Conservation (phyloP, 1,140 invertebrate genomes). For the Hycleus cichorii region DNA sequence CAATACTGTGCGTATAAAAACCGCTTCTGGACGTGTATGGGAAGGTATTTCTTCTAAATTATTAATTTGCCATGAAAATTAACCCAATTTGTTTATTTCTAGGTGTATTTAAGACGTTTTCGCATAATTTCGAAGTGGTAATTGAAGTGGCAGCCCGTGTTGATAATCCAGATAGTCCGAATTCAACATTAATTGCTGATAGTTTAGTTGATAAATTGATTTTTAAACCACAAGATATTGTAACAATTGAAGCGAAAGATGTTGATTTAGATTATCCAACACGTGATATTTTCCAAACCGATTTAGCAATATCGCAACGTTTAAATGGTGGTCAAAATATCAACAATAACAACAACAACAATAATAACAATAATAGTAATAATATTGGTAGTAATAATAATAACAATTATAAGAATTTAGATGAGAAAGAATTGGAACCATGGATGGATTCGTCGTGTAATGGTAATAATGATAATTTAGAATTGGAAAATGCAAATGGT, state of each 20-base stretch:
- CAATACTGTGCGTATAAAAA: slow-evolving; percentile 72
- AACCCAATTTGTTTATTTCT: slow-evolving; percentile 42
- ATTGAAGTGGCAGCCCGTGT: slow-evolving; percentile 77
- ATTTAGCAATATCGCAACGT: slow-evolving; percentile 57
- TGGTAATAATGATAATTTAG: slow-evolving; percentile 51
- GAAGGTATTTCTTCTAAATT: slow-evolving; percentile 54
- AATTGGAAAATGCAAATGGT: slow-evolving; percentile 72
- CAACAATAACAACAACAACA: neutral
- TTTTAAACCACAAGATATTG: slow-evolving; percentile 75
- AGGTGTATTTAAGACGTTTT: slow-evolving; percentile 78
- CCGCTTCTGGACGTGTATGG: slow-evolving; percentile 70
- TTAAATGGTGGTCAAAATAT: slow-evolving; percentile 47
- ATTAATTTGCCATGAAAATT: neutral
- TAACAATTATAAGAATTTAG: slow-evolving; percentile 26
- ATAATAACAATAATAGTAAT: slow-evolving; percentile 45
- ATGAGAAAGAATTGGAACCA: slow-evolving; percentile 79
- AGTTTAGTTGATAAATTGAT: slow-evolving; percentile 75
- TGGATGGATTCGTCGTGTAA: slow-evolving; percentile 68
- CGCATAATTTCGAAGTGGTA: slow-evolving; percentile 62
- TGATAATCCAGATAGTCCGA: slow-evolving; percentile 46
- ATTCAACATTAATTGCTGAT: slow-evolving; percentile 49
- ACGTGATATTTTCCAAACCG: slow-evolving; percentile 77
- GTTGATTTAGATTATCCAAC: slow-evolving; percentile 84
- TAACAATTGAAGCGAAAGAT: slow-evolving; percentile 69
- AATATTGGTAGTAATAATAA: neutral